Base-by-base conservation (phyloP, 2,888 invertebrate genomes). In the Nesidiocoris tenuis region DNA sequence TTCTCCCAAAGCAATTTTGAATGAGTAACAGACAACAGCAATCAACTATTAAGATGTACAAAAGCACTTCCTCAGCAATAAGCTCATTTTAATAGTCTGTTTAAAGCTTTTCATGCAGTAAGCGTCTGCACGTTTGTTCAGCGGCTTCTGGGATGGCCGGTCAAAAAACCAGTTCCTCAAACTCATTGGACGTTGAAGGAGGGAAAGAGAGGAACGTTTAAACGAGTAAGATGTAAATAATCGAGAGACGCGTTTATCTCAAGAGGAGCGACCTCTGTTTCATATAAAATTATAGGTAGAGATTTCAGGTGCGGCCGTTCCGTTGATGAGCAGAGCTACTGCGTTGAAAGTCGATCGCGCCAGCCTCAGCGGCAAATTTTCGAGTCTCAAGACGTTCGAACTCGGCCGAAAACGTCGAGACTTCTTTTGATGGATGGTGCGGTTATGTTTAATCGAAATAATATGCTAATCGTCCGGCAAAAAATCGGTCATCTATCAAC, bases 191-290 rank as follows among this genome's bases (percentile, higher is more conserved):
- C 39, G 39, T 3, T 39, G 39, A 12, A 39, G 39, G 39, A 39
- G 12, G 39, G 55, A n/a, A 54, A 56, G 59, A 18, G 70, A 57
- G 21, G 19, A n/a, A 19, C 5, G 19, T 17, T 7, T 54, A 22
- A 23, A 59, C 54, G 22, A 70, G 70, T 70, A 24, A 70, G 70
- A 70, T 70, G 59, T 70, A 70, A 70, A 70, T 70, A 70, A 70
- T 59, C 70, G 23, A 24, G 59, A 18, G 70, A 70, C 23, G 70
- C 21, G 70, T 70, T 67, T 59, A 70, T 70, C 70, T 59, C 61
- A 25, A 24, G 57, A 22, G 23, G 70, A 59, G 39, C 39, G 39
- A 39, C 39, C 39, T 39, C 39, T 39, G 39, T 39, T 39, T 39
- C 39, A 39, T 39, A 39, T 12, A 39, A 59, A 70, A 70, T 70